Evolutionary conservation across 2,888 invertebrate species (phyloP).

Genomic region (Spicauda simplicius): DNA sequence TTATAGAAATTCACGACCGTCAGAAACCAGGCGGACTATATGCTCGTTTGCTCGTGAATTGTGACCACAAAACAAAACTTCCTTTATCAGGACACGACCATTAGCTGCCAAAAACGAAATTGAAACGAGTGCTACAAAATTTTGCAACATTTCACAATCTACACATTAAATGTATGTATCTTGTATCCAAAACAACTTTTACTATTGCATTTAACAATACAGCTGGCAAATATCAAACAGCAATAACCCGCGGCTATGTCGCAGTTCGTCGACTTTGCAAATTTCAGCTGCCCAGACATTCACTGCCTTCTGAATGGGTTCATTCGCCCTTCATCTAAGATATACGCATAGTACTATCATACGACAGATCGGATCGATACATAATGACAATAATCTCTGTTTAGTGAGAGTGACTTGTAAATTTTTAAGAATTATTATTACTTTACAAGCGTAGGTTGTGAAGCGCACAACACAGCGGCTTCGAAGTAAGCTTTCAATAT

Average conservation of each 20-base stretch:
- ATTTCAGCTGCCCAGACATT: conserved; percentile 13
- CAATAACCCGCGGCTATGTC: background rate
- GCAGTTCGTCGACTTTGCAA: conserved; percentile 13
- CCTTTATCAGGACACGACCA: too few relatives aligned
- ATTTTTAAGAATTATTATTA: too few relatives aligned
- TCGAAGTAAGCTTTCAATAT: too few relatives aligned
- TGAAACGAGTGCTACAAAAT: too few relatives aligned
- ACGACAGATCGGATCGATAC: background rate
- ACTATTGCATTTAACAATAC: conserved; percentile 6
- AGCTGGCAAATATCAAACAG: background rate
- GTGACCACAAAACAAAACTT: too few relatives aligned
- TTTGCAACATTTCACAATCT: background rate
- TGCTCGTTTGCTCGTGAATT: too few relatives aligned
- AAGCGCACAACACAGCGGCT: too few relatives aligned
- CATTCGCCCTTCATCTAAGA: conserved; percentile 8
- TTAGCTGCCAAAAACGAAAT: too few relatives aligned
- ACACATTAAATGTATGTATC: background rate
- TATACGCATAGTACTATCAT: background rate
- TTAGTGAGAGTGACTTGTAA: too few relatives aligned
- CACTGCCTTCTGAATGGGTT: background rate
- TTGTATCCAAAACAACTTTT: background rate
- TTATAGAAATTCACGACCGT: too few relatives aligned
- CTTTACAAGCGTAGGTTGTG: too few relatives aligned
- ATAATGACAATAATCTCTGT: background rate
- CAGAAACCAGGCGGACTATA: too few relatives aligned